Percentiles rank a stretch among this genome's conserved stretches.
Conservation (phyloP, 2,797 vertebrate genomes). For the Parotocinclus haroldoi region DNA sequence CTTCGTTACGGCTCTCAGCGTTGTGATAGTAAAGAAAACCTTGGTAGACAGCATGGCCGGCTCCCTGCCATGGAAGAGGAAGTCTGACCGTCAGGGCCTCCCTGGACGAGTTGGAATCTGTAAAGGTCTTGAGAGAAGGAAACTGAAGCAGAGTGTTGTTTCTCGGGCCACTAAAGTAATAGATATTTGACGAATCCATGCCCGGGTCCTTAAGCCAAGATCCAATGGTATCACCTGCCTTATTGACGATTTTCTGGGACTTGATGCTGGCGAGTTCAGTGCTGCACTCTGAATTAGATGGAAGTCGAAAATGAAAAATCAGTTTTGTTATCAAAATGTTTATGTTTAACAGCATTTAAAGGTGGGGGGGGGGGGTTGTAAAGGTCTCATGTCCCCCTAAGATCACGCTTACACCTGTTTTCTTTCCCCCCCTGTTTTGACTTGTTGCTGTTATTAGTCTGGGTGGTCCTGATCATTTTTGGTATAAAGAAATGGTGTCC, state of each 20-base stretch:
- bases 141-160: conserved; percentile 80
- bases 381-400: no score
- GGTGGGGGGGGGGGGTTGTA: no score
- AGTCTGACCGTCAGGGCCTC: conserved; percentile 66
- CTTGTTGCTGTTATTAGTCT: no score
- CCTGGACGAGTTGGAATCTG: conserved; percentile 60
- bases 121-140: conserved; percentile 75
- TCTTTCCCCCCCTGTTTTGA: no score
- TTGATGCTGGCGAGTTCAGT: conserved; percentile 74
- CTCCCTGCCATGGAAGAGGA: conserved; percentile 84
- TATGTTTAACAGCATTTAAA: no score
- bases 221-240: conserved; percentile 69
- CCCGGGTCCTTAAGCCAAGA: conserved; percentile 88
- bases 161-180: conserved; percentile 78
- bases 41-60: conserved; percentile 79
- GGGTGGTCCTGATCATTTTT: no score
- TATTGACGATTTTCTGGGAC: conserved; percentile 90
- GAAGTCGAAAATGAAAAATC: neutral
- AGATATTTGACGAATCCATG: conserved; percentile 78
- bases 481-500: no score
- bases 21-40: conserved; percentile 88
- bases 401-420: no score
- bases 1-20: conserved; percentile 79
- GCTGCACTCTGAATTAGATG: conserved; percentile 76
- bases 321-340: neutral